Percentiles rank a stretch among this genome's conserved stretches.
These are phyloP conservation scores for Glossophaga mutica DNA, from an alignment of 2,797 vertebrate genomes.

Conservation along the genomic window DNA sequence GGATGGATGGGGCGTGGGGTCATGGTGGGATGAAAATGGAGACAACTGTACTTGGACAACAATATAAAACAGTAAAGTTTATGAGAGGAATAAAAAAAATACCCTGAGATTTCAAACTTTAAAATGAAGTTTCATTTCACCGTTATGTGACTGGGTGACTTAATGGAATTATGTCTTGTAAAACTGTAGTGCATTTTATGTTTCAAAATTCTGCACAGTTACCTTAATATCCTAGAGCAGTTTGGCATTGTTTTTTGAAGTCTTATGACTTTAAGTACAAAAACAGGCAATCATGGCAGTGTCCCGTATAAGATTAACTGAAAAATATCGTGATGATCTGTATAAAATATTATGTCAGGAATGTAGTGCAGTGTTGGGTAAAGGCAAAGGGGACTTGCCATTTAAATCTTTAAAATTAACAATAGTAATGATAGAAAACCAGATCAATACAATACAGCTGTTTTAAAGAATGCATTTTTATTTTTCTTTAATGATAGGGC, in stretches of 20 bases:
- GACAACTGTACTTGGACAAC: no score
- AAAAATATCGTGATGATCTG: slow-evolving; percentile 5
- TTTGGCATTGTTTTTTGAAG: not conserved
- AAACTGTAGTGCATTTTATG: slow-evolving; percentile 26
- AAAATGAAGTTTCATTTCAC: slow-evolving; percentile 46
- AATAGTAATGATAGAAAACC: not conserved
- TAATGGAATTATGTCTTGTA: slow-evolving; percentile 18
- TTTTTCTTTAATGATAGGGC: not conserved
- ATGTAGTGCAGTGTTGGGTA: not conserved
- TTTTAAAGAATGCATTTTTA: slow-evolving; percentile 25
- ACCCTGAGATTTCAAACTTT: slow-evolving; percentile 20
- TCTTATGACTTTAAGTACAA: slow-evolving; percentile 42
- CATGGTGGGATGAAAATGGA: no score
- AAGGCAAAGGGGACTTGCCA: slow-evolving; percentile 13
- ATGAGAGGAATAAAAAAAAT: not conserved
- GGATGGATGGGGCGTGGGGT: no score
- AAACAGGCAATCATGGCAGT: slow-evolving; percentile 23
- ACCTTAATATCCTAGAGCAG: not conserved
- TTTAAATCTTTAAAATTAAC: slow-evolving; percentile 5
- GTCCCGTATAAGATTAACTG: slow-evolving; percentile 40
- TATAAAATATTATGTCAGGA: slow-evolving; percentile 12
- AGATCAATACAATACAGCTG: not conserved
- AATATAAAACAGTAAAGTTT: no score
- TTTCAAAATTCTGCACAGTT: slow-evolving; percentile 36
- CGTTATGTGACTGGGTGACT: slow-evolving; percentile 27